These are phyloP conservation scores for Urocolius indicus DNA, from an alignment of 2,113 vertebrate species.

Conservation along the genomic window DNA sequence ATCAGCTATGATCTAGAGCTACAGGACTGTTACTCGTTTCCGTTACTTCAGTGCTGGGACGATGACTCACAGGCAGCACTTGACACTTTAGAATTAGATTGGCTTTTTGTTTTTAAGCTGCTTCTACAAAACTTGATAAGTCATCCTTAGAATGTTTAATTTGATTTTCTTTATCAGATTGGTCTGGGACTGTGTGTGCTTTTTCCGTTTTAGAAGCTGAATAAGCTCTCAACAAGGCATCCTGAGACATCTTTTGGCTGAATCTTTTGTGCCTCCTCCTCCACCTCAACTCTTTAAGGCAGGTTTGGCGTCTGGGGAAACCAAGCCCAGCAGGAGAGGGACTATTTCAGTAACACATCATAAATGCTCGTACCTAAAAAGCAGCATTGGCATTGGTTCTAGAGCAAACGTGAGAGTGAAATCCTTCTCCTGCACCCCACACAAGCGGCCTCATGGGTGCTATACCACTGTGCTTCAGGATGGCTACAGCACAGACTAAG, in stretches of 20 bases:
- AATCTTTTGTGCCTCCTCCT: not conserved
- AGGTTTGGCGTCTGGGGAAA: not conserved
- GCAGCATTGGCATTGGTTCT: not conserved
- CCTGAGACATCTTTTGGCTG: not conserved
- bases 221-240: not conserved
- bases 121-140: not conserved
- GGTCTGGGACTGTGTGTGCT: not conserved
- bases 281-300: not conserved
- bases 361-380: not conserved
- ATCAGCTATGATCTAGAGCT: not conserved
- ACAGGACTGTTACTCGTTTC: not conserved
- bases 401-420: not conserved
- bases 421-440: fast-evolving
- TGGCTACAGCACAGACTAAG: too few species aligned
- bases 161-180: not conserved
- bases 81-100: not conserved
- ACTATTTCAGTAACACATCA: not conserved
- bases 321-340: not conserved
- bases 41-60: not conserved
- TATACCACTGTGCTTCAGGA: fast-evolving
- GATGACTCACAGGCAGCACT: not conserved
- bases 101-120: not conserved
- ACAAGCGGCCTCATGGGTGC: not conserved
- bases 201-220: not conserved
- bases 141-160: not conserved